A percentile compares a stretch with the other conserved stretches of the same genome.
These are phyloP conservation scores for Sander lucioperca DNA, from an alignment of 2,113 vertebrate species.

Conservation along the genomic window DNA sequence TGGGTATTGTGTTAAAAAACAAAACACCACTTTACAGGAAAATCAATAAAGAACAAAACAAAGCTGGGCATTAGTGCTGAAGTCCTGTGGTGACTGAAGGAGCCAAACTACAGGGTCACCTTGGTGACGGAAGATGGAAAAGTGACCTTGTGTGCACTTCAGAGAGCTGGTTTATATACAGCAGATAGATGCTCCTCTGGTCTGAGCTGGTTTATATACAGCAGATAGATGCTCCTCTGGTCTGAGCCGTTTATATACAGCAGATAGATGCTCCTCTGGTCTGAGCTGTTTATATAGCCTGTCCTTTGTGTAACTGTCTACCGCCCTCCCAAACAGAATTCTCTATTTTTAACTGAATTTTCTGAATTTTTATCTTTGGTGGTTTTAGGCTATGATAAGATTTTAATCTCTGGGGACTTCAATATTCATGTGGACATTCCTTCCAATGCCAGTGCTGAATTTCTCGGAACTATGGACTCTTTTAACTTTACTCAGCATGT, in stretches of 20 bases:
- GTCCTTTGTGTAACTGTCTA: too few species aligned
- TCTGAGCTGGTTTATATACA: constrained; percentile 4
- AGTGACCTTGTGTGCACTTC: constrained; percentile 51
- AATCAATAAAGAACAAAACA: constrained; percentile 67
- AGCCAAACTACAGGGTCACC: constrained; percentile 64
- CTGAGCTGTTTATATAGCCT: background rate
- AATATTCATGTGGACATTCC: too few species aligned
- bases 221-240: constrained; percentile 14
- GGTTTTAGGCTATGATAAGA: too few species aligned
- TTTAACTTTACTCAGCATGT: too few species aligned
- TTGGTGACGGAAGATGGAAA: constrained; percentile 51
- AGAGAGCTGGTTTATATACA: constrained; percentile 26
- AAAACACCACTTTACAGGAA: constrained; percentile 42
- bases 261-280: constrained; percentile 16
- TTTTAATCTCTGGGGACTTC: too few species aligned
- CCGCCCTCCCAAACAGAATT: too few species aligned
- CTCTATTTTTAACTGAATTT: too few species aligned
- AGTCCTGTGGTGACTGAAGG: constrained; percentile 52
- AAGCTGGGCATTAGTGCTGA: constrained; percentile 47
- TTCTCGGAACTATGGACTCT: too few species aligned
- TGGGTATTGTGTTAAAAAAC: constrained; percentile 12
- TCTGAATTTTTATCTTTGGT: too few species aligned
- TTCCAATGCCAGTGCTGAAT: too few species aligned
- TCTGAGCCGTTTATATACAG: constrained; percentile 3
- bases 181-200: constrained; percentile 11